Evolutionary conservation across 1,140 invertebrate species (phyloP), one percentile per base, ranked within the genome.

Genomic region (Drosophila lacertosa): DNA sequence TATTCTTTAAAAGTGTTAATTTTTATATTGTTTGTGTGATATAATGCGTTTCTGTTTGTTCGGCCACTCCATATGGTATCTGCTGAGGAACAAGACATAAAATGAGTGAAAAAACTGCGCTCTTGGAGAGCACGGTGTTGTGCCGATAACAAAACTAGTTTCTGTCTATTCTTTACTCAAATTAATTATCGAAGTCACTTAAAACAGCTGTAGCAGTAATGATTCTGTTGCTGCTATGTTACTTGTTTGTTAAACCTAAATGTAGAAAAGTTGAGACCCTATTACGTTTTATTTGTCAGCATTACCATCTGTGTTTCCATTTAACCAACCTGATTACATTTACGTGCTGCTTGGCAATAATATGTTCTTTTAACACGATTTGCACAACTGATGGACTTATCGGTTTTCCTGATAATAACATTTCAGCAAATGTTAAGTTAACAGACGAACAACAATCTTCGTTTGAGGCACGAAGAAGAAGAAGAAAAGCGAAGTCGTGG

Each of bases 391-490:
- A 16, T 2, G 6, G 3, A 11, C 9, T 16, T 3, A 13, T 35
- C 11, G 44, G 5, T 9, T n/a, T 32, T 32, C 9, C 22, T 6
- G 20, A 7, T 40, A 54, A 54, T 54, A 40, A 37, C 18, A 26
- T 53, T 53, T 53, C 24, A n/a, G 0, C 1, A 15, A 54, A 29
- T 54, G 35, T 54, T 54, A 54, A 54, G 35, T 26, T 54, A 54
- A 54, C 51, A 54, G 35, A 11, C 20, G 13, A 16, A 37, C 35
- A 54, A 54, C 51, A 54, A 39, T 54, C 13, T 54, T 24, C 35
- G 20, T 54, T 54, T 54, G 51, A 54, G 20, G 35, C 20, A 39
- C 51, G 51, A 54, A 40, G 51, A 54, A 54, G 44, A 35, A 54
- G 42, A 33, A 35, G 45, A 54, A 54, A 54, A 54, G 51, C 39